Base-by-base conservation (phyloP, 2,113 vertebrate species). In the Tricholaema leucomelas region DNA sequence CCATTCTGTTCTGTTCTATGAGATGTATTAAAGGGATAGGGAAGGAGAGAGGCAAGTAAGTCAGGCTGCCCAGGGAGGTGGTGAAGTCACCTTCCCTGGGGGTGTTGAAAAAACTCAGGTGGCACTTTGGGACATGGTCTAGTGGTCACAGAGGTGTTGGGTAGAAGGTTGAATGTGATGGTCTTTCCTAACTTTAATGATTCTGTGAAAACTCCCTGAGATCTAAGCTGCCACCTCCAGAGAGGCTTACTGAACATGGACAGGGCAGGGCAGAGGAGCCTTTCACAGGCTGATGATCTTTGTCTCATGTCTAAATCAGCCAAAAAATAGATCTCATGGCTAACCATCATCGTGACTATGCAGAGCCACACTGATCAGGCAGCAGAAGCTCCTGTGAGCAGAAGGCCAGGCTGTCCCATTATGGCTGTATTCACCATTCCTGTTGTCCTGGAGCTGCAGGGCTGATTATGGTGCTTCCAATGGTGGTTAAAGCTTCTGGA, bases 281-380 rank as follows among this genome's bases (percentile, higher is more conserved):
- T 54, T 64, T 46, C n/a, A 33, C 59, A 27, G 55, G 23, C 15
- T 61, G 50, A 7, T 3, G 5, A 58, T 35, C 69, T 67, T 59
- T 64, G 24, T 28, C 12, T 81, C 24, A 8, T 15, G 10, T 69
- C 33, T 21, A 38, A 73, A 69, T 4, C 1, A 63, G 18, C 21
- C 15, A 48, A 65, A 63, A 55, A 15, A 17, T 12, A 1, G 19
- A 31, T 40, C 24, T 81, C 0, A 0, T 56, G 42, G 12, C 28
- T 44, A 8, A 60, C 10, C 35, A 44, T 23, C 12, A 4, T 3
- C 16, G 8, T 5, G 38, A 31, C 25, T 30, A 8, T 8, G 48
- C 31, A 88, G 10, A 14, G 33, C 58, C 42, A 52, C 38, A 6
- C 1, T 6, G 24, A 28, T 2, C 58, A 55, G 31, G 23, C 3